phyloP scores from a whole-genome alignment of 2,113 vertebrate species.

The Heterochromis multidens region DNA sequence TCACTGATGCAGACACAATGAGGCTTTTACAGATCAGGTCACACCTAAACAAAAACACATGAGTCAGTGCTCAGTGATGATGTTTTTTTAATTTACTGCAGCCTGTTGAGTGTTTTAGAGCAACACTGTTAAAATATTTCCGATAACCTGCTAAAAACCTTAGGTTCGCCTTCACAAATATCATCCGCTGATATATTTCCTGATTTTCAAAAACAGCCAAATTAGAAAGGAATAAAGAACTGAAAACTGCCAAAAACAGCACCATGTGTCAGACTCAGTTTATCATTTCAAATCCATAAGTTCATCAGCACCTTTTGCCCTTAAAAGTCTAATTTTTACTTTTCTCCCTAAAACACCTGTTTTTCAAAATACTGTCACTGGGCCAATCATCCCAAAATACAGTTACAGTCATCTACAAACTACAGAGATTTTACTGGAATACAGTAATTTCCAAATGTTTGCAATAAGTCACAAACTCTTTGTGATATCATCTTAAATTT shows the following conservation, averaged over 20 bases:
- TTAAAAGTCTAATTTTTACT: too few relatives aligned
- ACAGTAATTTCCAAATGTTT: too few relatives aligned
- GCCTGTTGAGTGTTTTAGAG: not conserved
- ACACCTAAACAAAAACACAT: not conserved
- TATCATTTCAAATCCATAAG: too few relatives aligned
- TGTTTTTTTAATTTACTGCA: not conserved
- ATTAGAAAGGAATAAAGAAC: not conserved
- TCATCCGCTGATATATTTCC: not conserved
- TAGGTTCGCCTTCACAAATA: not conserved
- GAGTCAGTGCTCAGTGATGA: not conserved
- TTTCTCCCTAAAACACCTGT: too few relatives aligned
- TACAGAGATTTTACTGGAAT: too few relatives aligned
- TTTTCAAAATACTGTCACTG: too few relatives aligned
- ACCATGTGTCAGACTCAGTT: too few relatives aligned
- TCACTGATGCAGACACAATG: not conserved
- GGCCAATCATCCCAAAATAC: too few relatives aligned
- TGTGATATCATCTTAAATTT: too few relatives aligned
- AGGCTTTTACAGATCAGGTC: not conserved
- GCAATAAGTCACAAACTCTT: too few relatives aligned
- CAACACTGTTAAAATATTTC: not conserved
- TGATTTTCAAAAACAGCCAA: not conserved
- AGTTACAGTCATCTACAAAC: too few relatives aligned
- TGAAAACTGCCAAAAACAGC: not conserved
- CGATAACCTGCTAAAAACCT: not conserved
- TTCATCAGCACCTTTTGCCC: too few relatives aligned